Evolutionary conservation across 2,113 vertebrate genomes (phyloP).

Genomic region (Lichenostomus cassidix): DNA sequence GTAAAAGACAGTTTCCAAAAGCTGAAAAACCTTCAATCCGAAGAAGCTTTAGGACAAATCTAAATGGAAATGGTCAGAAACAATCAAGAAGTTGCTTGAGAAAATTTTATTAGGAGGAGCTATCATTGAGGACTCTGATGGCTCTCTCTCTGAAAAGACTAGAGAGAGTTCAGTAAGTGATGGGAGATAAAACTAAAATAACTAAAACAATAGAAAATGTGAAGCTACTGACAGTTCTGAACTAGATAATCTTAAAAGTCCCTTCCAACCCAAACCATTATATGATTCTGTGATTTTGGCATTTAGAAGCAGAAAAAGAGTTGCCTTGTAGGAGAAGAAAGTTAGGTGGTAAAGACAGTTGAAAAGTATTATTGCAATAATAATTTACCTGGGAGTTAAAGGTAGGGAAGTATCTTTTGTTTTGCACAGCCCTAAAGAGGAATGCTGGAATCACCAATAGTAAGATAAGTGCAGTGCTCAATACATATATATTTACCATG

Average conservation of each 20-base stretch:
- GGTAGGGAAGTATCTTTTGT: not conserved
- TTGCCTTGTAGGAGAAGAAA: not conserved
- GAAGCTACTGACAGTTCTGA: not conserved
- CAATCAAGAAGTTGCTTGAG: not conserved
- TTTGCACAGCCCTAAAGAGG: not conserved
- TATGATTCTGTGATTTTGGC: not conserved
- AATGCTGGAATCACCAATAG: not conserved
- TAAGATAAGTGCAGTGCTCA: not conserved
- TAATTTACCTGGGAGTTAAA: not conserved
- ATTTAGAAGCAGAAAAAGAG: not conserved
- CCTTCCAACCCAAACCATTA: not conserved
- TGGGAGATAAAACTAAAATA: not conserved
- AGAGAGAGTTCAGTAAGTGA: not conserved
- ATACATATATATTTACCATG: not conserved
- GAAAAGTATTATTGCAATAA: not conserved
- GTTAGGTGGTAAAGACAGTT: not conserved
- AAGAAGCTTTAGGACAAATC: not conserved
- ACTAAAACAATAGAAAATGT: not conserved
- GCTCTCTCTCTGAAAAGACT: not conserved
- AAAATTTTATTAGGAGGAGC: not conserved
- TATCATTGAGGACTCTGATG: not conserved
- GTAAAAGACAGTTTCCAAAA: not conserved
- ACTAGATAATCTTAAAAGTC: not conserved
- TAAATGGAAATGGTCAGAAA: not conserved
- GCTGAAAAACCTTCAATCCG: not conserved